phyloP scores from a whole-genome alignment of 2,113 vertebrate species.

The Dermatemys mawii region DNA sequence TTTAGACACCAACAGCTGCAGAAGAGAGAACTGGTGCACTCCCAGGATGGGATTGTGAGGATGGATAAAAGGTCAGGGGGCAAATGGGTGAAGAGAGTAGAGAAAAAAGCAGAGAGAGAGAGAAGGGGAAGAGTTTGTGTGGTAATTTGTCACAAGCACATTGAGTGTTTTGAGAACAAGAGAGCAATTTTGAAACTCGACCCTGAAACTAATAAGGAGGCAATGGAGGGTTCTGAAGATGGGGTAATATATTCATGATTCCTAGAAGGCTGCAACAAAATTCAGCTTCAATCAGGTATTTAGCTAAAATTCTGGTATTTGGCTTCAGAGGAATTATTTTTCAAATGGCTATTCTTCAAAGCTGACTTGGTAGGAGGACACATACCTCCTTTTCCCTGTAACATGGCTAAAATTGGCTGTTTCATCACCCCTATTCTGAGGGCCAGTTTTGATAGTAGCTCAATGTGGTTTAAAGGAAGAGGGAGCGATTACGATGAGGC shows the following conservation, averaged over 20 bases:
- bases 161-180: neutral
- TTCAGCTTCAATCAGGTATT: neutral
- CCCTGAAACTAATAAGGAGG: neutral
- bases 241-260: accelerated
- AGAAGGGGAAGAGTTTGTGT: neutral
- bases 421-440: neutral
- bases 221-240: neutral
- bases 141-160: neutral
- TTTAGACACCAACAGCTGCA: neutral
- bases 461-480: neutral
- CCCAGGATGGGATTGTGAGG: neutral
- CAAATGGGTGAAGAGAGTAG: neutral
- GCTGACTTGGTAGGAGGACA: neutral
- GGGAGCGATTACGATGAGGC: neutral
- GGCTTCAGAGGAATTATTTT: neutral
- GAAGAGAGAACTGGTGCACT: neutral
- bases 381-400: neutral
- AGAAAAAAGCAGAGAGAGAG: neutral
- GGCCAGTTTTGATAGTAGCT: neutral
- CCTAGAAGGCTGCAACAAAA: neutral
- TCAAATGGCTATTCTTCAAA: neutral
- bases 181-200: neutral
- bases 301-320: neutral
- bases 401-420: neutral
- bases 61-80: neutral